Conservation (phyloP, 2,797 vertebrate species). For the Argya squamiceps region DNA sequence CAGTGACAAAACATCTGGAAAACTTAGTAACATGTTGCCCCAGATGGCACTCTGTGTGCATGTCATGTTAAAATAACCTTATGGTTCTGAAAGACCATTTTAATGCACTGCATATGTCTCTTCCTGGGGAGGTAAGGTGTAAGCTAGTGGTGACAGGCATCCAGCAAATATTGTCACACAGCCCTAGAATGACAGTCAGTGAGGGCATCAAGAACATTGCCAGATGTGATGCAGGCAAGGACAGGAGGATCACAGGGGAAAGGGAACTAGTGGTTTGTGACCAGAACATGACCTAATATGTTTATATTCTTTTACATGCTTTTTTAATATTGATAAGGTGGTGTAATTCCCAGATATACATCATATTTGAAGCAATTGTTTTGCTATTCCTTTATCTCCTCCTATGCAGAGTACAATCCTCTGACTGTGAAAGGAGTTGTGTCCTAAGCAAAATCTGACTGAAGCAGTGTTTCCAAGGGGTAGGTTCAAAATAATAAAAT, state of each 20-base stretch:
- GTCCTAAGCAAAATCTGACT: background rate
- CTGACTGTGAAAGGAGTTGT: background rate
- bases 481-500: background rate
- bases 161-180: background rate
- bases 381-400: background rate
- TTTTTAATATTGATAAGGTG: background rate
- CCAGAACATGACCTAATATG: background rate
- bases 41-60: constrained; percentile 31
- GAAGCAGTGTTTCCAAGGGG: background rate
- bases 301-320: background rate
- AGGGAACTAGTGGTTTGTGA: background rate
- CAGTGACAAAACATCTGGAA: background rate
- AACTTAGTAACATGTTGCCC: background rate
- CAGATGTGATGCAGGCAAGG: background rate
- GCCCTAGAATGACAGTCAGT: background rate
- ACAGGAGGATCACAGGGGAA: background rate
- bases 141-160: background rate
- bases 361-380: background rate
- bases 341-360: background rate
- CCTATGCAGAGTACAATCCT: background rate
- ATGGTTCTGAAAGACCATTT: background rate
- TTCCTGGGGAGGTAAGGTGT: background rate
- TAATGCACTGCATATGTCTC: background rate
- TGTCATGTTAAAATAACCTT: background rate
- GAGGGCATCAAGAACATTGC: background rate